A percentile compares a stretch with the other conserved stretches of the same genome.
These are phyloP conservation scores for Porites divaricata DNA, from an alignment of 92 coral and sea anemone species.

Conservation along the genomic window DNA sequence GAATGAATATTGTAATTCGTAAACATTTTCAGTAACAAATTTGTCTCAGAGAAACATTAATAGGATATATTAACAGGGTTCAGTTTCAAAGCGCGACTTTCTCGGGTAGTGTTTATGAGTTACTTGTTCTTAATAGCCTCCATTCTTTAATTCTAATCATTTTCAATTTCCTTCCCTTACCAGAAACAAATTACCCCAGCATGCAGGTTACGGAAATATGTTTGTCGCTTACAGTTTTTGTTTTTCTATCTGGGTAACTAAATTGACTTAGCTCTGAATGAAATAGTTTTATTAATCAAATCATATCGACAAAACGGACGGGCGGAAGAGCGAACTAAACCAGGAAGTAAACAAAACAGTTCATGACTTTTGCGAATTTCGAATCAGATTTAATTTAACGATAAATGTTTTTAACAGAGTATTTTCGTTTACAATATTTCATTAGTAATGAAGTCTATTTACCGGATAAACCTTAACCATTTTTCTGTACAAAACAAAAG, in stretches of 20 bases:
- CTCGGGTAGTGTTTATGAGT: too few relatives aligned
- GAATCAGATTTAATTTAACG: not conserved
- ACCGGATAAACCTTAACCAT: not conserved
- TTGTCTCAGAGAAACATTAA: too few relatives aligned
- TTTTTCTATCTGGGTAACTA: not conserved
- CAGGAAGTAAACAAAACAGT: slow-evolving; percentile 11
- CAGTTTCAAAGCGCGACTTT: too few relatives aligned
- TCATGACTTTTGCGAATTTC: slow-evolving; percentile 1
- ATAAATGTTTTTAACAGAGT: not conserved
- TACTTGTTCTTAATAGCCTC: not conserved
- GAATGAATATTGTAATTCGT: too few relatives aligned
- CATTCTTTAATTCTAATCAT: not conserved
- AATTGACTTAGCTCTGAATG: not conserved
- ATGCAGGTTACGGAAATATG: not conserved
- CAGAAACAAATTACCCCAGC: not conserved
- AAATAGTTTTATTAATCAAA: not conserved
- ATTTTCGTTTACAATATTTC: not conserved
- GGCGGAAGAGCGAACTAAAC: not conserved
- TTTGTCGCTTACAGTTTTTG: not conserved
- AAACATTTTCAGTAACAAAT: too few relatives aligned
- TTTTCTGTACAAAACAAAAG: slow-evolving; percentile 20
- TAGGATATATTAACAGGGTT: too few relatives aligned
- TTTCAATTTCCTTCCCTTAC: not conserved
- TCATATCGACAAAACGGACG: slow-evolving; percentile 1
- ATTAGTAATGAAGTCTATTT: not conserved